A percentile compares a stretch with the other conserved stretches of the same genome.
phyloP scores from a whole-genome alignment of 2,113 vertebrate genomes.

The Motacilla alba region DNA sequence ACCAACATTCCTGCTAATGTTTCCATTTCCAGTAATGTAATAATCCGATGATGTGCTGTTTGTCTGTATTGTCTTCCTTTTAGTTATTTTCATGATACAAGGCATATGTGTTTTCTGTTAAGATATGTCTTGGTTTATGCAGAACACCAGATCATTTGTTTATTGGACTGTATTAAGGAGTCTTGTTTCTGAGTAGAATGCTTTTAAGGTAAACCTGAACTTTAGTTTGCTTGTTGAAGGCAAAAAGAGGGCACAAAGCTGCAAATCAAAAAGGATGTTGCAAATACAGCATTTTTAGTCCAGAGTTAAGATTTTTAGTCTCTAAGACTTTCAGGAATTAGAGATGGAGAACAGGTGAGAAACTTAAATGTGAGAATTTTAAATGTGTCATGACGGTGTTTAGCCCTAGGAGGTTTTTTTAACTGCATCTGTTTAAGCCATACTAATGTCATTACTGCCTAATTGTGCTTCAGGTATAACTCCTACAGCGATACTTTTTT shows the following conservation, averaged over 20 bases:
- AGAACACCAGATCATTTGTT: background rate
- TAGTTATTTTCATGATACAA: background rate
- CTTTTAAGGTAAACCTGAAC: background rate
- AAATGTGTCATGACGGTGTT: background rate
- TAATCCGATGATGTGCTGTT: background rate
- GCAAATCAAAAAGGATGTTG: background rate
- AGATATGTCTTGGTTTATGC: background rate
- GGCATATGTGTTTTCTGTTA: background rate
- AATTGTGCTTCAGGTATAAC: background rate
- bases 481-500: background rate
- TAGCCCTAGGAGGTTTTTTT: background rate
- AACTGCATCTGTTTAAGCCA: background rate
- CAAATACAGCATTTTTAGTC: background rate
- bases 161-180: background rate
- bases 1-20: slow-evolving; percentile 62
- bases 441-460: background rate
- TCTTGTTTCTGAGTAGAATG: background rate
- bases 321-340: background rate
- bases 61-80: background rate
- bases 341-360: background rate
- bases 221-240: background rate
- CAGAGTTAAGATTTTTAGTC: background rate
- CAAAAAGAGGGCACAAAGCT: background rate
- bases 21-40: background rate
- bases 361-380: background rate